Base-by-base conservation (phyloP, 2,888 invertebrate species). In the Catocala sponsa region DNA sequence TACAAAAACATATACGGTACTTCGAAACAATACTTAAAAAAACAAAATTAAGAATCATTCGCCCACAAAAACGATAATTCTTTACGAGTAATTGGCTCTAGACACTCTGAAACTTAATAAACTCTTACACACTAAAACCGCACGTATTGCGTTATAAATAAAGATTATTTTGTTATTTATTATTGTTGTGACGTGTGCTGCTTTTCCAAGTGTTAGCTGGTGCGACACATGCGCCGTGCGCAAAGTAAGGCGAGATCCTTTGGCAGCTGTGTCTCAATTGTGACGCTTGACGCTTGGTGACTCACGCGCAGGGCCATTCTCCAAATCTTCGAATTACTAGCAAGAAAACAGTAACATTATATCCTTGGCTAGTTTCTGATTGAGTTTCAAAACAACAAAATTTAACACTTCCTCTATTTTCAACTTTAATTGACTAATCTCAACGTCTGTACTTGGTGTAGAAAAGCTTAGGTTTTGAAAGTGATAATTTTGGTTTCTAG, bases 241-340 rank as follows among this genome's bases (percentile, higher is more conserved):
- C 91, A 90, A 89, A 88, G 92, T 91, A 93, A 94, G 83, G 81
- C 82, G 93, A 94, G 93, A 91, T 89, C 92, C 92, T 89, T 92
- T 94, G 92, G 94, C 94, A 94, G 92, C 94, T 93, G 93, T 86
- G 76, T 53, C 77, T 79, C 80, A 83, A 85, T 83, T 85, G 86
- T 88, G 90, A 89, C 91, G 89, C 78, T 69, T 68, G 72, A 50
- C 59, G 62, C 51, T 62, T 71, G 61, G 82, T 92, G 92, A 93
- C 79, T 92, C 91, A 91, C 73, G 65, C 65, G 66, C 59, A 62
- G 80, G 72, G 46, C 65, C 53, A 76, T 67, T 76, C 76, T 67
- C 49, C 48, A 73, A 65, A 53, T 48, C 32, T 41, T 59, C 41
- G 32, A 25, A 52, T 32, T 47, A 15, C 41, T 10, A 9, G 11